A percentile compares a stretch with the other conserved stretches of the same genome.
These are phyloP conservation scores for Chloroceryle aenea DNA, from an alignment of 2,113 vertebrate genomes.

Conservation along the genomic window DNA sequence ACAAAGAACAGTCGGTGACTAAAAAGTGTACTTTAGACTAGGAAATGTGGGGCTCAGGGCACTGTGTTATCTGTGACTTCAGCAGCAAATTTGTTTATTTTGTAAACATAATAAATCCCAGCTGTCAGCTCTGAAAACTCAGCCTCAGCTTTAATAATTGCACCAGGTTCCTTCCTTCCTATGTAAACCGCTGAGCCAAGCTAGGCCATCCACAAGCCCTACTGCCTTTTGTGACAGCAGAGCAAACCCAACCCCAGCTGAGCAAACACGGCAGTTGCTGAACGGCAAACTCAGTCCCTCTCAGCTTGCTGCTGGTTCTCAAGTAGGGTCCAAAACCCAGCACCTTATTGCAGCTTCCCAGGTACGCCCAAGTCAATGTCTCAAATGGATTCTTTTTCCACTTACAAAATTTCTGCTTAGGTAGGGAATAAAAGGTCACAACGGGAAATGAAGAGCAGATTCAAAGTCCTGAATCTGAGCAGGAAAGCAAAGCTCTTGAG, in stretches of 20 bases:
- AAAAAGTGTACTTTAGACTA: neutral
- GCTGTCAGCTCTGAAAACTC: slow-evolving; percentile 5
- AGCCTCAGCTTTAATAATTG: neutral
- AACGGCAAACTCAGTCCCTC: neutral
- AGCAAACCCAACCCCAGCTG: neutral
- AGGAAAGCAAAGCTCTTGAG: neutral
- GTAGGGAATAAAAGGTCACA: neutral
- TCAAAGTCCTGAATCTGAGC: neutral
- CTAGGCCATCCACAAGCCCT: neutral
- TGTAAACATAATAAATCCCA: neutral
- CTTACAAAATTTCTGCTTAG: neutral
- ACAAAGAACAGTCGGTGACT: neutral
- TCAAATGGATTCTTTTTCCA: neutral
- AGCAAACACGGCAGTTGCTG: neutral
- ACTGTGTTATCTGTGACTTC: neutral
- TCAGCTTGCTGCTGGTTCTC: neutral
- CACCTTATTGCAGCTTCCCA: neutral
- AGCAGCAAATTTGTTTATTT: neutral
- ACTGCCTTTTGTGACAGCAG: neutral
- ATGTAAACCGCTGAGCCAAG: neutral
- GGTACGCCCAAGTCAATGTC: neutral
- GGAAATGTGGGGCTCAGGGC: neutral
- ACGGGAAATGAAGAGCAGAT: neutral
- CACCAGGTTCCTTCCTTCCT: neutral
- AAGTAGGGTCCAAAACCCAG: neutral